Evolutionary conservation across 2,888 invertebrate species (phyloP).

Genomic region (Drosophila picticornis): DNA sequence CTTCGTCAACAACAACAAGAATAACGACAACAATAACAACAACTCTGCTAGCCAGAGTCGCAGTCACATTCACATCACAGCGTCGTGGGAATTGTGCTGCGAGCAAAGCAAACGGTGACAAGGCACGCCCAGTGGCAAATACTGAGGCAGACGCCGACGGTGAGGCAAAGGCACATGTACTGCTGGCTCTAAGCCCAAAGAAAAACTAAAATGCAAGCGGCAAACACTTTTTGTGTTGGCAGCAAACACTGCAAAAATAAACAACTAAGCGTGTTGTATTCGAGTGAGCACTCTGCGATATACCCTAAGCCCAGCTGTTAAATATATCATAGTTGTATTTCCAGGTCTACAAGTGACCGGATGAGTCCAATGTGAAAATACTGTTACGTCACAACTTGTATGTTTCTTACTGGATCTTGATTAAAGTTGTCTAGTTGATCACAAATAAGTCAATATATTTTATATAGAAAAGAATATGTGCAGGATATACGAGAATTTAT

Average conservation of each 20-base stretch:
- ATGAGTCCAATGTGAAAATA: neutral
- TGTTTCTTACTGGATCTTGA: neutral
- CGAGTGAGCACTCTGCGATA: neutral
- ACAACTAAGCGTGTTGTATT: neutral
- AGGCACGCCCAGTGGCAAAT: conserved; percentile 15
- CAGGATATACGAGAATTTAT: neutral
- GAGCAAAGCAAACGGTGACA: conserved; percentile 30
- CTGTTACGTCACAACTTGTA: neutral
- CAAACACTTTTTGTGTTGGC: conserved; percentile 38
- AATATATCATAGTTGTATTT: neutral
- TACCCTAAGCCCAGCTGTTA: neutral
- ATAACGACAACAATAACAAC: conserved; percentile 28
- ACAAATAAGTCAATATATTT: neutral
- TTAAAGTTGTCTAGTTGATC: neutral
- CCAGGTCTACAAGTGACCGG: neutral
- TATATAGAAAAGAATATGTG: neutral
- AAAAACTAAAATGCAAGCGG: conserved; percentile 20
- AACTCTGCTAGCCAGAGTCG: conserved; percentile 34
- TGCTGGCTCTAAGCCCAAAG: conserved; percentile 23
- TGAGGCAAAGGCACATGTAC: conserved; percentile 34
- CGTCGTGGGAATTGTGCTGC: conserved; percentile 42
- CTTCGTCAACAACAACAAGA: conserved; percentile 37
- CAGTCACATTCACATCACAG: conserved; percentile 52
- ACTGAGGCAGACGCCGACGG: conserved; percentile 7
- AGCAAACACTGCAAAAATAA: conserved; percentile 28